Percentiles rank a stretch among this genome's conserved stretches.
Evolutionary conservation across 2,797 vertebrate genomes (phyloP).

Genomic region (Anguilla anguilla): DNA sequence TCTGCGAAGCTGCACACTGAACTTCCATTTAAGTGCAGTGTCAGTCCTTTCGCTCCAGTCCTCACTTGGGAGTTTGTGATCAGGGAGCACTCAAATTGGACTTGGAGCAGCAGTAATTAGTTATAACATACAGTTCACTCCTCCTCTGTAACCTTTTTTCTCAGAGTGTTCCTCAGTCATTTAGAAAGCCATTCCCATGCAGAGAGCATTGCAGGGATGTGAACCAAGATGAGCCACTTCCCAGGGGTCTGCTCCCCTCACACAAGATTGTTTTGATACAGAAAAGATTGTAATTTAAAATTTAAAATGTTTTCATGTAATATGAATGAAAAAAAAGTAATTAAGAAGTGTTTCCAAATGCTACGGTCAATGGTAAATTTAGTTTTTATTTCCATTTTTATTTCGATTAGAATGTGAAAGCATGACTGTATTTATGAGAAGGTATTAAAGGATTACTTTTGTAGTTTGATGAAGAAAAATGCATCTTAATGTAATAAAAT

Average conservation of each 20-base stretch:
- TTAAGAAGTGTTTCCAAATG: no score
- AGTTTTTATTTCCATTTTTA: no score
- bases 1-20: background rate
- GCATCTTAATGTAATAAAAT: no score
- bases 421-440: no score
- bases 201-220: background rate
- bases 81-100: background rate
- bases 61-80: background rate
- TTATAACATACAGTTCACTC: background rate
- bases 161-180: background rate
- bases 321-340: background rate
- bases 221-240: background rate
- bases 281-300: background rate
- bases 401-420: no score
- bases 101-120: background rate
- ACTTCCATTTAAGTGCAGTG: background rate
- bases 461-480: no score
- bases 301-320: background rate
- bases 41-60: background rate
- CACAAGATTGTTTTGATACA: background rate
- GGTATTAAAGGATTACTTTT: no score
- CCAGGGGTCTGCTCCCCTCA: background rate
- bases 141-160: background rate
- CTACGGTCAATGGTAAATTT: no score
- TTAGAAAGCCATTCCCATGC: background rate